A percentile compares a stretch with the other conserved stretches of the same genome.
phyloP scores from a whole-genome alignment of 1,140 invertebrate genomes.

The Apolygus lucorum region DNA sequence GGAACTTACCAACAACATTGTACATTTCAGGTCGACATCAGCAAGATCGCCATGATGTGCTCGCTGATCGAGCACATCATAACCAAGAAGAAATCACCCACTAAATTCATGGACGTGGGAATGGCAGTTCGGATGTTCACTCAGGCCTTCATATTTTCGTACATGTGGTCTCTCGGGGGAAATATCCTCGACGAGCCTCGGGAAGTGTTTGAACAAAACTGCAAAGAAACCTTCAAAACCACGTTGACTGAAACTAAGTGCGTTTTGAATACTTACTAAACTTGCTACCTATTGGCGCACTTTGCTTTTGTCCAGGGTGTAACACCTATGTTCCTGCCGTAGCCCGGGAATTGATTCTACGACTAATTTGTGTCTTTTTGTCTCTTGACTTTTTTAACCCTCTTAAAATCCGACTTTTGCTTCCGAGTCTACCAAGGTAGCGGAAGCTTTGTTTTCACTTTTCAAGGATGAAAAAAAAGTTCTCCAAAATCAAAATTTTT shows the following conservation, averaged over 20 bases:
- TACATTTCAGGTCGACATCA: constrained; percentile 64
- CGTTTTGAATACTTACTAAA: not conserved
- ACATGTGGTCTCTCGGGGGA: constrained; percentile 72
- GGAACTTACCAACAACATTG: not conserved
- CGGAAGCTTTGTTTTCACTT: too few species aligned
- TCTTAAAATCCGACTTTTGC: too few species aligned
- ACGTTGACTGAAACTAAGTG: constrained; percentile 34
- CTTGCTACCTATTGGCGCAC: too few species aligned
- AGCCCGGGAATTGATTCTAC: too few species aligned
- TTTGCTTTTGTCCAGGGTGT: too few species aligned
- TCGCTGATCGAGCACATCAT: constrained; percentile 60
- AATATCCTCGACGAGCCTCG: constrained; percentile 62
- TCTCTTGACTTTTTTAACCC: too few species aligned
- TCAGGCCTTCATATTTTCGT: constrained; percentile 64
- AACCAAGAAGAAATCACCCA: constrained; percentile 40
- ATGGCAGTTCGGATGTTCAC: constrained; percentile 53
- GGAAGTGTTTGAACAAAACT: constrained; percentile 52
- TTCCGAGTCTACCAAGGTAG: too few species aligned
- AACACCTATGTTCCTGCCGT: too few species aligned
- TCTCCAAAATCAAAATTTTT: too few species aligned
- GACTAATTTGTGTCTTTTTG: too few species aligned
- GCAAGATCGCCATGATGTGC: constrained; percentile 67
- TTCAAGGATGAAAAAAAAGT: too few species aligned
- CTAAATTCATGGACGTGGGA: constrained; percentile 44
- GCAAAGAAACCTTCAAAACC: constrained; percentile 35